Conservation (phyloP, 2,888 invertebrate genomes). For the Sinodicranocentrus sp. region DNA sequence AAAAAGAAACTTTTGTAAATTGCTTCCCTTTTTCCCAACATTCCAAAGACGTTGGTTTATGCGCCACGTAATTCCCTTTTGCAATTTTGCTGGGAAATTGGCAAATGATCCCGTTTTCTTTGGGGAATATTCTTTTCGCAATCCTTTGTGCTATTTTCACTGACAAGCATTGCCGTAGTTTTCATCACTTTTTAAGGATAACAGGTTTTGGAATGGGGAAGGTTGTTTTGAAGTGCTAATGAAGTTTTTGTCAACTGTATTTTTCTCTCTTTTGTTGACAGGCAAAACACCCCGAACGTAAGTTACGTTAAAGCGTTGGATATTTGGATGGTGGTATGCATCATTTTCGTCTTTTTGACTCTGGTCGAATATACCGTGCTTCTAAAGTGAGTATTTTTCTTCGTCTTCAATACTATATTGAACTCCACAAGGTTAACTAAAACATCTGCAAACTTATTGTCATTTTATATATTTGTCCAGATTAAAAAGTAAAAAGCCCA, state of each 20-base stretch:
- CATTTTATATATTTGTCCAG: too few species aligned
- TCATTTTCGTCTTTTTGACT: conserved; percentile 75
- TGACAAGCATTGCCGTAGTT: too few species aligned
- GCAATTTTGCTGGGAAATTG: too few species aligned
- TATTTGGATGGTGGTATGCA: conserved; percentile 76
- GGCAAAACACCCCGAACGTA: conserved; percentile 76
- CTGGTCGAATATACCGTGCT: conserved; percentile 75
- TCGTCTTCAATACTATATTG: too few species aligned
- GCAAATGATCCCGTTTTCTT: too few species aligned
- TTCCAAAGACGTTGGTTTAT: conserved; percentile 3
- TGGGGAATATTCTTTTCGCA: too few species aligned
- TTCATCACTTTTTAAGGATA: too few species aligned
- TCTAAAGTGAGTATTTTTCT: conserved; percentile 75
- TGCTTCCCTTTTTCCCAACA: too few species aligned
- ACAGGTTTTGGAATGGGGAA: neutral
- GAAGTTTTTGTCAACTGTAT: conserved; percentile 10
- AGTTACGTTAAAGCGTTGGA: conserved; percentile 76
- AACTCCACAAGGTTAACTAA: neutral
- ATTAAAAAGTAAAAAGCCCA: conserved; percentile 73
- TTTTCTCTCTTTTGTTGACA: conserved; percentile 50
- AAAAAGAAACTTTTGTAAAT: conserved; percentile 14
- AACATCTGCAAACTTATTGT: too few species aligned
- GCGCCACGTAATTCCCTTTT: too few species aligned
- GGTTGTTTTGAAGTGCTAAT: neutral
- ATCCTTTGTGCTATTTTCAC: too few species aligned